phyloP scores from a whole-genome alignment of 2,888 invertebrate species.

The Therioaphis trifolii region DNA sequence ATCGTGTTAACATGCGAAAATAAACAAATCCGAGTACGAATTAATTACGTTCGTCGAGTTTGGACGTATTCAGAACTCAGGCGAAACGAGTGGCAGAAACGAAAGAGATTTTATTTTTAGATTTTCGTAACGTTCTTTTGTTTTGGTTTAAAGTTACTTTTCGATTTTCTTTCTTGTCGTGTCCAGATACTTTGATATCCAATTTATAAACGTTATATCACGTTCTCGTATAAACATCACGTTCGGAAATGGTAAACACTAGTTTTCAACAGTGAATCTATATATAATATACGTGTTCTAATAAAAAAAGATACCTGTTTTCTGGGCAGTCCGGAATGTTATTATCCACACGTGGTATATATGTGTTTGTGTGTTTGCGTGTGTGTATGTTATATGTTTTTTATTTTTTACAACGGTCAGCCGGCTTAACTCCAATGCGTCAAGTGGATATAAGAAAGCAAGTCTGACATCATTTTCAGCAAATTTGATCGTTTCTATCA shows the following conservation, averaged over 20 bases:
- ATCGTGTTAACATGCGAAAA: no score
- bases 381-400: neutral
- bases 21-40: no score
- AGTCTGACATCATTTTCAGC: neutral
- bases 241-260: conserved; percentile 49
- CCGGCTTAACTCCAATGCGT: neutral
- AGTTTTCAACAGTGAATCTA: conserved; percentile 32
- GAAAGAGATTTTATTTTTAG: neutral
- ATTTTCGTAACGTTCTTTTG: neutral
- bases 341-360: neutral
- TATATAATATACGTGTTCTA: conserved; percentile 14
- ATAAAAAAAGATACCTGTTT: conserved; percentile 50
- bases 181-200: neutral
- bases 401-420: conserved; percentile 1
- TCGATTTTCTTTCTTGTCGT: neutral
- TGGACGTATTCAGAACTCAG: no score
- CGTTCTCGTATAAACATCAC: conserved; percentile 39
- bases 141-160: no score
- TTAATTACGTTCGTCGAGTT: neutral
- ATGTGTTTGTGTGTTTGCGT: no score
- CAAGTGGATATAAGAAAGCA: neutral
- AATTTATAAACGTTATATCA: conserved; percentile 51
- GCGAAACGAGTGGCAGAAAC: no score
- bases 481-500: neutral
- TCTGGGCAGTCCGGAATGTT: conserved; percentile 13